Evolutionary conservation across 2,797 vertebrate species (phyloP).

Genomic region (Bradypus variegatus): DNA sequence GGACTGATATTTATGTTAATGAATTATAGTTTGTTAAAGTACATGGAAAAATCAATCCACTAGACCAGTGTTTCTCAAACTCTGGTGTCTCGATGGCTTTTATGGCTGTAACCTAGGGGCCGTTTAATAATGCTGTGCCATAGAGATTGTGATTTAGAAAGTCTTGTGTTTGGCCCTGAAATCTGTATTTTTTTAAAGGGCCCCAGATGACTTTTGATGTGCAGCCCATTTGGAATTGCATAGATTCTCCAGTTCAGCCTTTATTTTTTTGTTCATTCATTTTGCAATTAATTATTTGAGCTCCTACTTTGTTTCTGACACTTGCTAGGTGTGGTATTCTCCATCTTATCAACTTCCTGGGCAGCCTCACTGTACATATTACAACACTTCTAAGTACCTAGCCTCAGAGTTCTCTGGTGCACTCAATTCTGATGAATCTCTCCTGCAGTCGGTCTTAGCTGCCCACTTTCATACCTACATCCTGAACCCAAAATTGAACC

Average conservation of each 20-base stretch:
- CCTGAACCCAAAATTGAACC: background rate
- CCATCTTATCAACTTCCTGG: background rate
- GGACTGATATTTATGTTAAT: background rate
- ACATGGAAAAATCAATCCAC: background rate
- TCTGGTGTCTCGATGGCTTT: background rate
- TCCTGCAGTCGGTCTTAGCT: background rate
- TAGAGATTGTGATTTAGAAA: background rate
- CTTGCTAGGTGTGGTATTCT: background rate
- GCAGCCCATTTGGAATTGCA: background rate
- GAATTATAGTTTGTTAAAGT: background rate
- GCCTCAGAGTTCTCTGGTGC: background rate
- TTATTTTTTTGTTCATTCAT: background rate
- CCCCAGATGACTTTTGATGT: background rate
- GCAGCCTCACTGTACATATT: background rate
- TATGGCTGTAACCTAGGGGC: background rate
- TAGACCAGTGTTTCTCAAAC: background rate
- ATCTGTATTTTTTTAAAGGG: background rate
- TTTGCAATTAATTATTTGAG: background rate
- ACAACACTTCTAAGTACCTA: background rate
- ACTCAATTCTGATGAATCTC: background rate
- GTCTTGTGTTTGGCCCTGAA: background rate
- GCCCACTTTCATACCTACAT: background rate
- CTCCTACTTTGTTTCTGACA: background rate
- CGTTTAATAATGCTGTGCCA: background rate
- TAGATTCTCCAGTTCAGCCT: background rate